These are phyloP conservation scores for Salmo trutta DNA, from an alignment of 2,797 vertebrate species.

Conservation along the genomic window DNA sequence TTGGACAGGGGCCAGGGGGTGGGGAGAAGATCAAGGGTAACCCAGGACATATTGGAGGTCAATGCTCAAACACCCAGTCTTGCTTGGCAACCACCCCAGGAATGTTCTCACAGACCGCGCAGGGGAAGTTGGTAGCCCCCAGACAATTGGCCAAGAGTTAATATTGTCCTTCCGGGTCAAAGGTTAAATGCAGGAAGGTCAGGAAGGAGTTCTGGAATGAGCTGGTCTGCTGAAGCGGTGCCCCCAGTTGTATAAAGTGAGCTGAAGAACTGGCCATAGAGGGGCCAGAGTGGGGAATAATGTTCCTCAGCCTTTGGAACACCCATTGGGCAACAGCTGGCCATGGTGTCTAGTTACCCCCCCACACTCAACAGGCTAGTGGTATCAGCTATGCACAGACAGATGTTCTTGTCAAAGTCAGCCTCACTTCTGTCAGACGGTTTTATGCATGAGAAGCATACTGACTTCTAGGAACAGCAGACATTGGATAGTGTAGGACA, in stretches of 20 bases:
- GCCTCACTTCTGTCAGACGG: conserved; percentile 28
- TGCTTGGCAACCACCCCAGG: conserved; percentile 75
- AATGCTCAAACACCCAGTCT: conserved; percentile 72
- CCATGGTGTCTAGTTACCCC: conserved; percentile 43
- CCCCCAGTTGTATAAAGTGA: conserved; percentile 13
- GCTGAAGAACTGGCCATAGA: conserved; percentile 20
- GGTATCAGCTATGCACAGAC: conserved; percentile 43
- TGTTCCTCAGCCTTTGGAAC: conserved; percentile 44
- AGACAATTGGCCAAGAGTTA: conserved; percentile 82
- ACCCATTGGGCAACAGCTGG: conserved; percentile 55
- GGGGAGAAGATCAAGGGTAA: conserved; percentile 78
- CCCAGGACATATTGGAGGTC: conserved; percentile 77
- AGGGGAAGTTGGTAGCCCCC: conserved; percentile 77
- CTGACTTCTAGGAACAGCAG: neutral
- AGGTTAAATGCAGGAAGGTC: conserved; percentile 82
- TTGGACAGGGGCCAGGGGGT: neutral
- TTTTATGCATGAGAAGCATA: conserved; percentile 21
- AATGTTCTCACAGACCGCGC: conserved; percentile 81
- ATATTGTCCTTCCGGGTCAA: conserved; percentile 82
- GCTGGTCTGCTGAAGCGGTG: conserved; percentile 53
- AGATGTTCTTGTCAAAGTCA: conserved; percentile 48
- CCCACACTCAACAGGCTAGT: conserved; percentile 43
- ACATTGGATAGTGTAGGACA: neutral
- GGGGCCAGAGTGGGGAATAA: conserved; percentile 49
- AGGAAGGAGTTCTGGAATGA: conserved; percentile 74